Evolutionary conservation across 2,888 invertebrate species (phyloP).

Genomic region (Tricholauxania praeusta): DNA sequence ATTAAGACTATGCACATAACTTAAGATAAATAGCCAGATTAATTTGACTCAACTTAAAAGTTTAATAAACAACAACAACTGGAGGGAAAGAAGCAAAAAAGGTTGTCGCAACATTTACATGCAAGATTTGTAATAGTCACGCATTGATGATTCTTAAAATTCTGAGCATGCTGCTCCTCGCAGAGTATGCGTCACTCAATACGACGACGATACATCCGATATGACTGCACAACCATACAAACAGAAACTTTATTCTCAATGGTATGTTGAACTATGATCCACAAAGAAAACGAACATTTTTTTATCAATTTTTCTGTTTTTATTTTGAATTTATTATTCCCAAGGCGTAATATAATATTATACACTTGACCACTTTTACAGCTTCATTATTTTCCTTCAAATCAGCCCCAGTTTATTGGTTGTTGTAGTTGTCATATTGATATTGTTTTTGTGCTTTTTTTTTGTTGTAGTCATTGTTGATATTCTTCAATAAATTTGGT

Average conservation of each 20-base stretch:
- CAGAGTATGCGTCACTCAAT: constrained; percentile 6
- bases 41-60: too few species aligned
- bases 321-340: constrained; percentile 31
- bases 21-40: too few species aligned
- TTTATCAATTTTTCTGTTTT: not conserved
- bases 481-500: not conserved
- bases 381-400: constrained; percentile 6
- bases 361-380: constrained; percentile 39
- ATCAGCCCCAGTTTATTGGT: not conserved
- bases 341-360: constrained; percentile 35
- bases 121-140: constrained; percentile 8
- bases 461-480: not conserved
- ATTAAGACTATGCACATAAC: too few species aligned
- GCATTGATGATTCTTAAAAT: constrained; percentile 21
- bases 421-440: constrained; percentile 13
- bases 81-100: not conserved
- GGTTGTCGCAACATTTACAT: not conserved
- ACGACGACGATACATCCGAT: not conserved
- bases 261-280: not conserved
- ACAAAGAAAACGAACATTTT: constrained; percentile 2
- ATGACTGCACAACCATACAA: too few species aligned
- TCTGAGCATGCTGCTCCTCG: constrained; percentile 2
- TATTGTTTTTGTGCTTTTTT: constrained; percentile 6
- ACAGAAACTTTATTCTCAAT: not conserved
- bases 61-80: not conserved